Base-by-base conservation (phyloP, 2,888 invertebrate genomes). In the Meteorus colon region DNA sequence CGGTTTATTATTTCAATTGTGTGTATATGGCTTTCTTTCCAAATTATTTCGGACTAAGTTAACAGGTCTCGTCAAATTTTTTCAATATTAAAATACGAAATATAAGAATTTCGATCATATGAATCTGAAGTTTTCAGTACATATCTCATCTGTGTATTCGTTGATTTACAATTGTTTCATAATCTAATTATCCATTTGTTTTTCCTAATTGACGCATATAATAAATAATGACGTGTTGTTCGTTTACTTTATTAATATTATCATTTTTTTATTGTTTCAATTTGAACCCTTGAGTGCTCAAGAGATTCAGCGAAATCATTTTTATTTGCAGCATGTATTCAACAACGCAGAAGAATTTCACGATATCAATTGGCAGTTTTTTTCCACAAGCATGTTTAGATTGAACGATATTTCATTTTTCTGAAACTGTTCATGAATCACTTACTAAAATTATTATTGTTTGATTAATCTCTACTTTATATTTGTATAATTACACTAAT, bases 341-440 rank as follows among this genome's bases (percentile, higher is more conserved):
- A 1, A 3, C 41, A 2, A 16, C 34, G 27, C 37, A 24, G 41
- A 27, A 19, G 27, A 37, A 59, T 70, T 60, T 70, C 62, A 60
- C 8, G 29, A 29, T 60, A 48, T 73, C 66, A 41, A 66, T 65
- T 31, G 34, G 6, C 45, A 59, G 24, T 67, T 34, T 59, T 66
- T 37, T 59, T 63, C 27, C 31, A 19, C 31, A 41, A 51, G 48
- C 31, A 59, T 66, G 66, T 41, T 31, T 65, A 37, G 37, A 65
- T 6, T 31, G 34, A 19, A 65, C 16, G 8, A 16, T 16, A 48
- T 48, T 48, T n/a, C 14, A 48, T 65, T 76, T 31, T 31, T 34
- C 73, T 69, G 62, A n/a, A 63, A 74, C 77, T 75, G 77, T 74
- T 77, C 67, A 77, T 75, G 72, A 79, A 76, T 80, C 60, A 73